These are phyloP conservation scores for Pholis gunnellus DNA, from an alignment of 2,113 vertebrate genomes.

Conservation along the genomic window DNA sequence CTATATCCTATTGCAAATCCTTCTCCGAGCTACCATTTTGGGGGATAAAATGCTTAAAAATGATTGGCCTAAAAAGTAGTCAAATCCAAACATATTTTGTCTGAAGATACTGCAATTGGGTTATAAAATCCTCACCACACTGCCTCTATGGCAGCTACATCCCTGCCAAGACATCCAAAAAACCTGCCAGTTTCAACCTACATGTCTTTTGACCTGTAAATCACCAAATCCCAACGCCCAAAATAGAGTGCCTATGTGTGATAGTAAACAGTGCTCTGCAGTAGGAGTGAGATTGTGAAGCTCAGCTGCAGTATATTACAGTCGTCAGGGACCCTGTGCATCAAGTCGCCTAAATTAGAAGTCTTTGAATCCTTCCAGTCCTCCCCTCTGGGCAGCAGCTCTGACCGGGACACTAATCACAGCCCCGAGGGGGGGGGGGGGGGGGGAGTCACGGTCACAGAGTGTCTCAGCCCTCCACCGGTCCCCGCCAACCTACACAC, in stretches of 20 bases:
- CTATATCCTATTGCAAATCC: neutral
- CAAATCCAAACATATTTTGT: neutral
- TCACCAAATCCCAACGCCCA: neutral
- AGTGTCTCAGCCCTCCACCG: conserved; percentile 13
- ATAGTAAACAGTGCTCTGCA: conserved; percentile 12
- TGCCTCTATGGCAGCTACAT: neutral
- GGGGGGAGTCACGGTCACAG: conserved; percentile 14
- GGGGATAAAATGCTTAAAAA: neutral
- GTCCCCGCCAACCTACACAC: conserved; percentile 25
- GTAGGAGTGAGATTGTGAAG: conserved; percentile 13
- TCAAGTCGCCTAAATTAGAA: conserved; percentile 48
- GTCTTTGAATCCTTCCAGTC: conserved; percentile 48
- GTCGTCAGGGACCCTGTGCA: conserved; percentile 37
- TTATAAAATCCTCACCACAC: neutral
- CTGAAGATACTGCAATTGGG: neutral
- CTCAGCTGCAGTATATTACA: conserved; percentile 42
- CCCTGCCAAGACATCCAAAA: neutral
- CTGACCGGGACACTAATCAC: conserved; percentile 57
- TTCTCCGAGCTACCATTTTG: neutral
- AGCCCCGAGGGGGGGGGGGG: neutral
- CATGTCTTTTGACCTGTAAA: conserved; percentile 29
- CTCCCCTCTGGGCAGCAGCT: conserved; percentile 10
- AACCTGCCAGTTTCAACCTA: neutral
- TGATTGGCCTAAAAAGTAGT: neutral
- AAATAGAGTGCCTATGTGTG: neutral